Evolutionary conservation across 2,888 invertebrate species (phyloP).

Genomic region (Lithosia quadra): DNA sequence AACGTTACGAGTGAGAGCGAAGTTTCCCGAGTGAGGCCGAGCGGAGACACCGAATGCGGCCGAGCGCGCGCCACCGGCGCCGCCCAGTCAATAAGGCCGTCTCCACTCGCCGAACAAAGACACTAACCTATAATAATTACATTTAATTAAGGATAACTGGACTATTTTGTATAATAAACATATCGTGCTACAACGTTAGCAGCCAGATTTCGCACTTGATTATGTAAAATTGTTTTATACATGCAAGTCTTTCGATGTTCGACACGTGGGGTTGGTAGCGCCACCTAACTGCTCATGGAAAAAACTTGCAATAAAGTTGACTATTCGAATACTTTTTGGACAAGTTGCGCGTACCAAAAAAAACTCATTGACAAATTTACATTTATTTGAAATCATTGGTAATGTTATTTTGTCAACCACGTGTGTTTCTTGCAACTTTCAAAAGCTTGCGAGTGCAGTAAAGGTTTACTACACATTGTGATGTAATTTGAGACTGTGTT

Average conservation of each 20-base stretch:
- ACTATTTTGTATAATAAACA: constrained; percentile 79
- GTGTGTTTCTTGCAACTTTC: not conserved
- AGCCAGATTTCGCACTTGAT: constrained; percentile 59
- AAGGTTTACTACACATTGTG: constrained; percentile 25
- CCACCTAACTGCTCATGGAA: constrained; percentile 22
- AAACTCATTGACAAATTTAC: not conserved
- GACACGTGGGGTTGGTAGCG: constrained; percentile 18
- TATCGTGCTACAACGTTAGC: constrained; percentile 66
- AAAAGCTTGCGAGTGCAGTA: constrained; percentile 15
- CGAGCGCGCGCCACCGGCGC: constrained; percentile 80
- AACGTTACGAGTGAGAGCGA: constrained; percentile 64
- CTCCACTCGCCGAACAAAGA: constrained; percentile 85
- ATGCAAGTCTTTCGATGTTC: constrained; percentile 25
- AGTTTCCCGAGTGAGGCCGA: constrained; percentile 71
- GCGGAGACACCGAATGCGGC: constrained; percentile 62
- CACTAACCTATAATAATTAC: constrained; percentile 86
- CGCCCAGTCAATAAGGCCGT: constrained; percentile 87
- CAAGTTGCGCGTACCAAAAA: not conserved
- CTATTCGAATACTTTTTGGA: constrained; percentile 15
- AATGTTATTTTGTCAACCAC: not conserved
- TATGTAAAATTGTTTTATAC: constrained; percentile 47
- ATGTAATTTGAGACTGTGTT: constrained; percentile 26
- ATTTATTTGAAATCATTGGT: too few relatives aligned
- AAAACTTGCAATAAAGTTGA: constrained; percentile 24
- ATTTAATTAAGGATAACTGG: constrained; percentile 83